Evolutionary conservation across 2,797 vertebrate genomes (phyloP).

Genomic region (Cephalopachus bancanus): DNA sequence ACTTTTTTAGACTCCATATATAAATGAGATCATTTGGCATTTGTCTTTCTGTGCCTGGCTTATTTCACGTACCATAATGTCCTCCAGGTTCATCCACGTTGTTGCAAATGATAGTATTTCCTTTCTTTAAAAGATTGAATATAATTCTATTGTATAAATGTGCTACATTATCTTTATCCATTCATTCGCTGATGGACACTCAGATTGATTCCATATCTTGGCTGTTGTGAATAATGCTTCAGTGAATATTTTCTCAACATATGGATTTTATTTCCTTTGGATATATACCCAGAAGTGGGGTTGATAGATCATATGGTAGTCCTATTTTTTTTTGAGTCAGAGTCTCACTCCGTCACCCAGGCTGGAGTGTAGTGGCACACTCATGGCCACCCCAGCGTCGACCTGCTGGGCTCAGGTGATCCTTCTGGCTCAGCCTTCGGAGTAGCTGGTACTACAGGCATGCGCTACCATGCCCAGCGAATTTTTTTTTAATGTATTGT

Average conservation of each 20-base stretch:
- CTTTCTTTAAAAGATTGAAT: neutral
- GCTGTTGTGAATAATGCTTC: neutral
- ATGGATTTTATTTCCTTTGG: neutral
- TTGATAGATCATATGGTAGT: neutral
- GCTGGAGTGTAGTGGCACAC: too few relatives aligned
- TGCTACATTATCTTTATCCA: neutral
- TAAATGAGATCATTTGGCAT: neutral
- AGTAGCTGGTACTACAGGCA: too few relatives aligned
- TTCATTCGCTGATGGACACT: too few relatives aligned
- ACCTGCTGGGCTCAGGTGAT: too few relatives aligned
- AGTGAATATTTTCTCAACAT: neutral
- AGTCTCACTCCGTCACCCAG: too few relatives aligned
- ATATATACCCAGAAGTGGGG: neutral
- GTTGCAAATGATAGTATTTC: neutral
- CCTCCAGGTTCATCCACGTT: neutral
- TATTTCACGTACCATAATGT: neutral
- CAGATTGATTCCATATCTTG: too few relatives aligned
- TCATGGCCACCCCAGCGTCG: too few relatives aligned
- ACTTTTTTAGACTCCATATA: neutral
- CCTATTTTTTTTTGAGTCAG: too few relatives aligned
- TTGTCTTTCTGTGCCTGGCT: neutral
- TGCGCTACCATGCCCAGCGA: too few relatives aligned
- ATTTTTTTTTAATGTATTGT: too few relatives aligned
- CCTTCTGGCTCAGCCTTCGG: too few relatives aligned
- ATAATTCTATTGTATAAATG: neutral